Evolutionary conservation across 2,797 vertebrate genomes (phyloP).

Genomic region (Ptychobarbus kaznakovi): DNA sequence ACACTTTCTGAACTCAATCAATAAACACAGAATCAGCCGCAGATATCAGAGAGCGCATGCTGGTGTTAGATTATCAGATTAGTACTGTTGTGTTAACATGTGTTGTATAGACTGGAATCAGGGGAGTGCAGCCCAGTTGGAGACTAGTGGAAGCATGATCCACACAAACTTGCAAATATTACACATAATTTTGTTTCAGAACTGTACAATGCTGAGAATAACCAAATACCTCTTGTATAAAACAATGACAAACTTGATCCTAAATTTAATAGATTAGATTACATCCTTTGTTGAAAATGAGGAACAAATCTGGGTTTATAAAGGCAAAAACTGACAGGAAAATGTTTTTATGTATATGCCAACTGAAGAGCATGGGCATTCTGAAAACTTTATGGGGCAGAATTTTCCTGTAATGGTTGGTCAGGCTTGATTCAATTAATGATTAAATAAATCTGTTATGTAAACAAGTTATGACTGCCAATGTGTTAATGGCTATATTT

Average conservation of each 20-base stretch:
- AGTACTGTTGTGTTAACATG: not conserved
- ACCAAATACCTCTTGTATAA: not conserved
- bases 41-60: constrained; percentile 23
- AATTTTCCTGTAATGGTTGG: not conserved
- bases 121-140: not conserved
- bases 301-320: not conserved
- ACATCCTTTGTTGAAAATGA: not conserved
- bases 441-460: not conserved
- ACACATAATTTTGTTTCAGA: not conserved
- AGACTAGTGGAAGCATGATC: not conserved
- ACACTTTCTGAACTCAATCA: constrained; percentile 33
- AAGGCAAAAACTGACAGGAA: not conserved
- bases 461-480: not conserved
- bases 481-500: not conserved
- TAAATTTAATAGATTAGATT: not conserved
- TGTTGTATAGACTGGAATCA: constrained; percentile 3
- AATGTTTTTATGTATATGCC: not conserved
- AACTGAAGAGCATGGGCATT: not conserved
- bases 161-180: not conserved
- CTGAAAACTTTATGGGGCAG: not conserved
- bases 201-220: not conserved
- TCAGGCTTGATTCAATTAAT: not conserved
- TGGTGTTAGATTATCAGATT: constrained; percentile 35
- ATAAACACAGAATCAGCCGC: constrained; percentile 28
- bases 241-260: not conserved